Evolutionary conservation across 2,113 vertebrate genomes (phyloP).

Genomic region (Melanostigma gelatinosum): DNA sequence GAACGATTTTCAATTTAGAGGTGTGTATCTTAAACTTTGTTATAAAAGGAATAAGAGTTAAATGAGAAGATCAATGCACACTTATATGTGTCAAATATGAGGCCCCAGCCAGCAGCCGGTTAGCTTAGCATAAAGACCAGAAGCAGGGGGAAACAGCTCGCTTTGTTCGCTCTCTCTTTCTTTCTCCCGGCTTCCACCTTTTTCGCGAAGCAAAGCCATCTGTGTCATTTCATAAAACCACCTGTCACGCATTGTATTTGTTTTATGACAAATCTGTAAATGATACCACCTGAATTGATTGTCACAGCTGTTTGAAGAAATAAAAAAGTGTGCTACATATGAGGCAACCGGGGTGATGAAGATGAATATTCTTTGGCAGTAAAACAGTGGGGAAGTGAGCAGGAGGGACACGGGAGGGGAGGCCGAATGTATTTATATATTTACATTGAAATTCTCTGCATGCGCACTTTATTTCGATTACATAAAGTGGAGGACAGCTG

Average conservation of each 20-base stretch:
- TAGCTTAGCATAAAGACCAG: not conserved
- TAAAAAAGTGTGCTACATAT: not conserved
- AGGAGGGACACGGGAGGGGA: not conserved
- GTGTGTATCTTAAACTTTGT: not conserved
- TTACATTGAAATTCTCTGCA: slow-evolving; percentile 40
- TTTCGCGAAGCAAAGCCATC: not conserved
- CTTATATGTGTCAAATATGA: not conserved
- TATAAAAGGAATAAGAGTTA: not conserved
- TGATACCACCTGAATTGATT: not conserved
- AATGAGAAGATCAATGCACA: not conserved
- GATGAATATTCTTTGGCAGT: slow-evolving; percentile 15
- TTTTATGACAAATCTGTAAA: not conserved
- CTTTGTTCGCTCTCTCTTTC: no score
- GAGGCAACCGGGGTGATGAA: not conserved
- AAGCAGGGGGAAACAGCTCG: not conserved
- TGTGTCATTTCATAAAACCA: not conserved
- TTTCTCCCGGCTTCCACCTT: not conserved
- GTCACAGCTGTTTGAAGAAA: not conserved
- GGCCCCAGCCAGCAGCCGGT: not conserved
- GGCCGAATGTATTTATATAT: slow-evolving; percentile 16
- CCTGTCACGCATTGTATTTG: not conserved
- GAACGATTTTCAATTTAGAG: not conserved
- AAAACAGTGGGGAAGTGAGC: slow-evolving; percentile 5
- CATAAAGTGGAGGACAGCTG: slow-evolving; percentile 52
- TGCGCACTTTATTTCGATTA: slow-evolving; percentile 32